Evolutionary conservation across 2,113 vertebrate species (phyloP), one percentile per base, ranked within the genome.

Genomic region (Odocoileus virginianus): DNA sequence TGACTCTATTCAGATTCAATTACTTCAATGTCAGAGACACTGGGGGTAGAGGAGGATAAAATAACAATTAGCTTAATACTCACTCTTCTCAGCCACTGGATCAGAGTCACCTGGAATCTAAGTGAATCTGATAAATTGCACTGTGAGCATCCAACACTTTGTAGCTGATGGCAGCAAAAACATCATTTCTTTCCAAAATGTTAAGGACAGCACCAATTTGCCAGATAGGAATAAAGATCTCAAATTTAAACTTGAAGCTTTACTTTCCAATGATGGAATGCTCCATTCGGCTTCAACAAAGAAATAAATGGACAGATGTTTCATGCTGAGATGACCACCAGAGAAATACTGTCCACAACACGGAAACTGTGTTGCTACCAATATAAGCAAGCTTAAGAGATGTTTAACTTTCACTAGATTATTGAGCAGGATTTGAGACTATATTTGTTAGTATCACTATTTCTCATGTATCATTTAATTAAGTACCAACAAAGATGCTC

Each of bases 181-280:
- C 33, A 52, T 50, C 30, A 19, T 61, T 60, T 79, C 33, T 71
- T 84, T 96, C 90, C 79, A 90, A 33, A 91, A 45, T 87, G 84
- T 87, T 95, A 47, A 86, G 74, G 57, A 50, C n/a, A 52, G 43
- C 23, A 12, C 7, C 74, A 89, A 57, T 58, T 94, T 95, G 55
- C 84, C 97, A 92, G 47, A 87, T 5, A 89, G 74, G 71, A 89
- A 92, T 60, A 97, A 89, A 86, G 83, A 89, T 93, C 91, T 94
- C 78, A 83, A 47, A 88, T 57, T 83, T 97, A 89, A 82, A 92
- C 78, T 36, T 43, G 71, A 92, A 83, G 36, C n/a, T 94, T 91
- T 78, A 45, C 92, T 97, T 96, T 97, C 40, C 87, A 95, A n/a
- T 9, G 40, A 74, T 84, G 84, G 71, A 97, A 95, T 92, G 58